Evolutionary conservation across 1,140 invertebrate species (phyloP).

Genomic region (Pygmarrhopalites habei): DNA sequence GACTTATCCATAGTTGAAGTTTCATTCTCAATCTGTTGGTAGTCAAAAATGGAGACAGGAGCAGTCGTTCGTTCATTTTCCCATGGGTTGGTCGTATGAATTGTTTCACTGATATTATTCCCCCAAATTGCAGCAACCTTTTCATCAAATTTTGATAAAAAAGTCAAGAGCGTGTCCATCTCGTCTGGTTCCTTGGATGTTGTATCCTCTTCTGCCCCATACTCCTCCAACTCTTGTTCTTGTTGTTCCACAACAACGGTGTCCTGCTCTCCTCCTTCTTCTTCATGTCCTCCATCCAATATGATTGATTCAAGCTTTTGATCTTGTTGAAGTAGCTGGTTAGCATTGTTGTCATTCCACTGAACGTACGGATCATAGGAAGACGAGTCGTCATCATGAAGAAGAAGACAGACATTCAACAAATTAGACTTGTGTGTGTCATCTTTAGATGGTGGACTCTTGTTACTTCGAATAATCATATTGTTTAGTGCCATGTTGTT

Average conservation of each 20-base stretch:
- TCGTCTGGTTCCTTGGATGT: slow-evolving; percentile 12
- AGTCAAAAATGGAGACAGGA: background rate
- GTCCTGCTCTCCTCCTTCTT: background rate
- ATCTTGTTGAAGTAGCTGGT: too few species aligned
- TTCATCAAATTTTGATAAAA: slow-evolving; percentile 37
- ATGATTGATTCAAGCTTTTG: too few species aligned
- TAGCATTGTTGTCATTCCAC: too few species aligned
- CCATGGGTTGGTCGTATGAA: background rate
- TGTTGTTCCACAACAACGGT: background rate
- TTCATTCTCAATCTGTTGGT: slow-evolving; percentile 6
- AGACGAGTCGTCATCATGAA: too few species aligned
- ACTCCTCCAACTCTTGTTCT: background rate
- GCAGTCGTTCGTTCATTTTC: background rate
- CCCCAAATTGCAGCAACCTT: slow-evolving; percentile 39
- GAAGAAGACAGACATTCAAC: too few species aligned
- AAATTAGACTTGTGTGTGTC: too few species aligned
- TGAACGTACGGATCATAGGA: too few species aligned
- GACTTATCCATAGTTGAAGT: too few species aligned
- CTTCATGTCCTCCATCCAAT: background rate
- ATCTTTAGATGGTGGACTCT: too few species aligned
- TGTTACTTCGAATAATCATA: too few species aligned
- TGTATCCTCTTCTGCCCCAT: too few species aligned
- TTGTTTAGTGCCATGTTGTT: too few species aligned
- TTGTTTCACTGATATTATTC: background rate
- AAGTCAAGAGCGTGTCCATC: slow-evolving; percentile 32